phyloP scores from a whole-genome alignment of 2,888 invertebrate species.

The Philereme vetulata region DNA sequence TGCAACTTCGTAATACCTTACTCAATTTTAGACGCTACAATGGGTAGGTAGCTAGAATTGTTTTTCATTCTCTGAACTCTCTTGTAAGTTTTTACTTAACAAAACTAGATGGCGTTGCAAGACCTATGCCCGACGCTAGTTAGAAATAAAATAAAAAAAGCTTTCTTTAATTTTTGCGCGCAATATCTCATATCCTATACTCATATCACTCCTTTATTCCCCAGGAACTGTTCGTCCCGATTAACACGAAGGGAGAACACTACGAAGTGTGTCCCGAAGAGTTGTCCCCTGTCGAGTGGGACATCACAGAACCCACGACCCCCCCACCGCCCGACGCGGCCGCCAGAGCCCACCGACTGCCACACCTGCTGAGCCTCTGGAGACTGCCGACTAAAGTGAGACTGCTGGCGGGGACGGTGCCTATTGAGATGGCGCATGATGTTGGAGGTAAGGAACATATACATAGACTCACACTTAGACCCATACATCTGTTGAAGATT shows the following conservation, averaged over 20 bases:
- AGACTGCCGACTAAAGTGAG: constrained; percentile 84
- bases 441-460: constrained; percentile 80
- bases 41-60: no score
- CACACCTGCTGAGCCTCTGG: constrained; percentile 84
- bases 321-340: constrained; percentile 77
- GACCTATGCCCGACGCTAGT: no score
- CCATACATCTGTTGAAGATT: no score
- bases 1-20: no score
- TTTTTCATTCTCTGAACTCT: no score
- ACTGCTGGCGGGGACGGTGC: constrained; percentile 84
- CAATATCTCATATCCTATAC: no score
- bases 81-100: no score
- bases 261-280: constrained; percentile 85
- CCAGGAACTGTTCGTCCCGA: constrained; percentile 88
- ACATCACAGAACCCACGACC: constrained; percentile 71
- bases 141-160: no score
- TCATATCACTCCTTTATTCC: constrained; percentile 42
- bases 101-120: no score
- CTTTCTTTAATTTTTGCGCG: no score
- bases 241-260: constrained; percentile 90
- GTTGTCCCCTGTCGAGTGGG: constrained; percentile 81
- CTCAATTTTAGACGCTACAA: no score
- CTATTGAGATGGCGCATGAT: constrained; percentile 84
- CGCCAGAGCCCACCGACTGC: constrained; percentile 80
- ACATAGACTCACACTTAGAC: no score